phyloP scores from a whole-genome alignment of 1,140 invertebrate species.

The Druon quercuslanigerum region DNA sequence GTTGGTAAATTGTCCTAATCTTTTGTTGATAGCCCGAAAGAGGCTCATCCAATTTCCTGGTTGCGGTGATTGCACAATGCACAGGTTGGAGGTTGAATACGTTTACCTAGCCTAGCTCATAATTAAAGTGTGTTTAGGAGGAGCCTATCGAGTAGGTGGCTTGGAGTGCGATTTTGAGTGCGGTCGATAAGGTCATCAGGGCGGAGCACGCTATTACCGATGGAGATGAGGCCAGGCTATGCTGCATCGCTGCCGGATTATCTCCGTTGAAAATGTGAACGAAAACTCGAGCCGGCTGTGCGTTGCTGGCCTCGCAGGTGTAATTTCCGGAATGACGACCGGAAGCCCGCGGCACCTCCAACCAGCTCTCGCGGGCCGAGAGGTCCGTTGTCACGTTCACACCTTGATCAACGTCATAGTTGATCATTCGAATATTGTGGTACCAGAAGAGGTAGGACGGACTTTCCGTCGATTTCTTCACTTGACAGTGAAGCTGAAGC shows the following conservation, averaged over 20 bases:
- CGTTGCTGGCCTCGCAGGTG: slow-evolving; percentile 90
- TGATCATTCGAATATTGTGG: slow-evolving; percentile 92
- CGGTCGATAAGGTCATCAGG: slow-evolving; percentile 60
- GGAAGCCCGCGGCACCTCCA: slow-evolving; percentile 82
- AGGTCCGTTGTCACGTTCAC: slow-evolving; percentile 87
- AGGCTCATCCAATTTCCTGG: slow-evolving; percentile 21
- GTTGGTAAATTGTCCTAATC: slow-evolving; percentile 11
- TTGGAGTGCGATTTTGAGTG: slow-evolving; percentile 59
- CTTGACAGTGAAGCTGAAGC: slow-evolving; percentile 85
- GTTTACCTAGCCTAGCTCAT: slow-evolving; percentile 11
- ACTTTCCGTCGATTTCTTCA: slow-evolving; percentile 87
- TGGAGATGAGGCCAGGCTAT: slow-evolving; percentile 69
- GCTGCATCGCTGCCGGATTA: slow-evolving; percentile 78
- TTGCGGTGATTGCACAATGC: slow-evolving; percentile 7
- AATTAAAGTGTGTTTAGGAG: slow-evolving; percentile 43
- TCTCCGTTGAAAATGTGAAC: slow-evolving; percentile 91
- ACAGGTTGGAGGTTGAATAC: background rate
- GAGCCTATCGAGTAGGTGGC: slow-evolving; percentile 46
- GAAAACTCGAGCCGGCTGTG: slow-evolving; percentile 87
- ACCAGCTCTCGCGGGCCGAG: slow-evolving; percentile 76
- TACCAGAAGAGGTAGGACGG: slow-evolving; percentile 93
- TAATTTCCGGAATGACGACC: slow-evolving; percentile 90
- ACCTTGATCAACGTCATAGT: slow-evolving; percentile 89
- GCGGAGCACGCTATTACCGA: slow-evolving; percentile 64
- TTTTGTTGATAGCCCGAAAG: slow-evolving; percentile 11